Evolutionary conservation across 2,797 vertebrate species (phyloP).

Genomic region (Clarias fuscus): DNA sequence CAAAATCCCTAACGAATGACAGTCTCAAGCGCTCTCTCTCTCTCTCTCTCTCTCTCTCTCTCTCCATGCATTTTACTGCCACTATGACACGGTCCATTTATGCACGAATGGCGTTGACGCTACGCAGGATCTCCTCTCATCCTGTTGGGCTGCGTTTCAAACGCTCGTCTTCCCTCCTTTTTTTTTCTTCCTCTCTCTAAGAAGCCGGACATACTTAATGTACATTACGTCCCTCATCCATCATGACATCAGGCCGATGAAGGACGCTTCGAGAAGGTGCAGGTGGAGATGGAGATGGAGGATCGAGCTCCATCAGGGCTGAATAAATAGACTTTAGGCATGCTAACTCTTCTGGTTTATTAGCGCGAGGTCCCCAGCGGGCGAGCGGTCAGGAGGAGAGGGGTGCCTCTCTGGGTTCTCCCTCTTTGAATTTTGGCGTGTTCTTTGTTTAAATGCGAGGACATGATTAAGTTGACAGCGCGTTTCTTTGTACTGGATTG

Average conservation of each 20-base stretch:
- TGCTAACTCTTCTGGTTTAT: not conserved
- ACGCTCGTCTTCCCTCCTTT: constrained; percentile 56
- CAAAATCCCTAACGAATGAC: constrained; percentile 43
- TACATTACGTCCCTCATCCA: constrained; percentile 86
- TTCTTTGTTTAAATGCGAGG: constrained; percentile 49
- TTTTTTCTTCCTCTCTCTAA: constrained; percentile 64
- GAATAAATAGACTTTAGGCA: constrained; percentile 11
- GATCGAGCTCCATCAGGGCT: not conserved
- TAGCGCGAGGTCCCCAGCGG: not conserved
- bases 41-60: constrained; percentile 34
- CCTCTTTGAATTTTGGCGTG: constrained; percentile 28
- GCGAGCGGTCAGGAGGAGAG: not conserved
- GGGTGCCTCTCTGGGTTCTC: not conserved
- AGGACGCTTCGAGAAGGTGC: constrained; percentile 52
- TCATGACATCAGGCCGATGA: constrained; percentile 79
- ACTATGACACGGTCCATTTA: constrained; percentile 83
- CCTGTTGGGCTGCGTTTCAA: constrained; percentile 81
- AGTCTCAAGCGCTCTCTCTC: constrained; percentile 19
- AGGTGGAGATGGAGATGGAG: constrained; percentile 25
- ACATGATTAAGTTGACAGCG: constrained; percentile 53
- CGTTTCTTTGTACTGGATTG: constrained; percentile 52
- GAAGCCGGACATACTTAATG: constrained; percentile 84
- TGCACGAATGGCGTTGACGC: constrained; percentile 83
- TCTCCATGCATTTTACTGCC: constrained; percentile 64
- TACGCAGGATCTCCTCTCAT: constrained; percentile 87